A percentile compares a stretch with the other conserved stretches of the same genome.
Conservation (phyloP, 2,113 vertebrate species). For the Procavia capensis region DNA sequence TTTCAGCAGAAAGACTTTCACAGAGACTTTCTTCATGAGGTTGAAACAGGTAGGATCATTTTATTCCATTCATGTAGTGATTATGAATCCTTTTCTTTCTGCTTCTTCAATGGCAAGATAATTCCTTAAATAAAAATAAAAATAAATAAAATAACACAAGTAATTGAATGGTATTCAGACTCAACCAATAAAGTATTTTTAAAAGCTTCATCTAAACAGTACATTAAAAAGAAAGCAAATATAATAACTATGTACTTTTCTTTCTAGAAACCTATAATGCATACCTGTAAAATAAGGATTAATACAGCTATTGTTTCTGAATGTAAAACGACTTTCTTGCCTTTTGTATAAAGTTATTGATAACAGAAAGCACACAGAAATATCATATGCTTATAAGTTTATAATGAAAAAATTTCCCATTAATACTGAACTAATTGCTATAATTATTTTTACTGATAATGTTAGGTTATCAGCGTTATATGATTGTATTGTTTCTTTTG, state of each 20-base stretch:
- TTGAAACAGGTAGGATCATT: slow-evolving; percentile 93
- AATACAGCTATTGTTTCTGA: slow-evolving; percentile 32
- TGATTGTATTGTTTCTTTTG: slow-evolving; percentile 19
- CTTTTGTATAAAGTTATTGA: slow-evolving; percentile 41
- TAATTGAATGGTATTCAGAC: background rate
- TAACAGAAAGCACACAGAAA: slow-evolving; percentile 24
- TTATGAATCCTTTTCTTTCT: background rate
- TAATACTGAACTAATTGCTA: background rate
- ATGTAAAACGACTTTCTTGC: background rate
- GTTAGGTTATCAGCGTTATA: background rate
- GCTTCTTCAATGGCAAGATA: slow-evolving; percentile 13
- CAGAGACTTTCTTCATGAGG: slow-evolving; percentile 96
- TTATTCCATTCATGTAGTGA: background rate
- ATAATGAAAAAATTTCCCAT: slow-evolving; percentile 15
- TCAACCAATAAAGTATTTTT: slow-evolving; percentile 6
- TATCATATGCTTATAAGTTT: slow-evolving; percentile 12
- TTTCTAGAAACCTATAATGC: background rate
- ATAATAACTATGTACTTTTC: background rate
- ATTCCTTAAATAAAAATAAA: slow-evolving; percentile 10
- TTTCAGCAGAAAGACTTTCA: slow-evolving; percentile 98
- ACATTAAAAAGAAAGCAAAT: background rate
- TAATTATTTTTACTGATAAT: slow-evolving; percentile 21
- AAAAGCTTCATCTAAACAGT: slow-evolving; percentile 17
- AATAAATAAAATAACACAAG: background rate
- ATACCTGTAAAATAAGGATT: slow-evolving; percentile 1